Base-by-base conservation (phyloP, 2,797 vertebrate genomes). In the Clarias laeviceps region DNA sequence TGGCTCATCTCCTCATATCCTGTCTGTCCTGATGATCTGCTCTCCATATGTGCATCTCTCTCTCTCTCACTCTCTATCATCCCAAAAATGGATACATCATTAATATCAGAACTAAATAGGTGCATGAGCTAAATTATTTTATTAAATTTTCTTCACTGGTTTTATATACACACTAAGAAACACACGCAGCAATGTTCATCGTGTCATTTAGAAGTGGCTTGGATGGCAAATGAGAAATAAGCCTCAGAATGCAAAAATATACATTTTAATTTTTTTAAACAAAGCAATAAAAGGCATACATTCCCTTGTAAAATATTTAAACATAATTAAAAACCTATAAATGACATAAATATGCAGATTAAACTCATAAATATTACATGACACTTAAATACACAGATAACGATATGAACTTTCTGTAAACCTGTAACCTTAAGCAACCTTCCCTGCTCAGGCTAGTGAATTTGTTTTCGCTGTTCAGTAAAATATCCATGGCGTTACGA, bases 201-300 rank as follows among this genome's bases (percentile, higher is more conserved):
- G 50, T 6, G 62, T 81, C n/a, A 54, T 80, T 50, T 54, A 32
- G 54, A 66, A 65, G 24, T 11, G n/a, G 59, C n/a, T 54, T 54
- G 24, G n/a, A 32, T 32, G 18, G 4, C 45, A 66, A 81, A 79
- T 62, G 59, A 79, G 59, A 62, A 66, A 61, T 57, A 82, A 59
- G 45, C 34, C 70, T 70, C 54, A 45, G 66, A 61, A 40, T 87
- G 68, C 32, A 88, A 88, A 90, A 85, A 90, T 89, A 87, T 84
- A 87, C 76, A 34, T 56, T 90, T 90, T 88, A 88, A 82, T 87
- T 83, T 86, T 77, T 80, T 66, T 20, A 64, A 80, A 45, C 14
- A 64, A 66, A 50, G 45, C 66, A 50, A 81, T 54, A 66, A 66
- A 80, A 81, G 15, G 6, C 24, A 88, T 84, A 83, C 69, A 80